Percentiles rank a stretch among this genome's conserved stretches.
phyloP scores from a whole-genome alignment of 2,797 vertebrate genomes.

The Gallirallus australis region DNA sequence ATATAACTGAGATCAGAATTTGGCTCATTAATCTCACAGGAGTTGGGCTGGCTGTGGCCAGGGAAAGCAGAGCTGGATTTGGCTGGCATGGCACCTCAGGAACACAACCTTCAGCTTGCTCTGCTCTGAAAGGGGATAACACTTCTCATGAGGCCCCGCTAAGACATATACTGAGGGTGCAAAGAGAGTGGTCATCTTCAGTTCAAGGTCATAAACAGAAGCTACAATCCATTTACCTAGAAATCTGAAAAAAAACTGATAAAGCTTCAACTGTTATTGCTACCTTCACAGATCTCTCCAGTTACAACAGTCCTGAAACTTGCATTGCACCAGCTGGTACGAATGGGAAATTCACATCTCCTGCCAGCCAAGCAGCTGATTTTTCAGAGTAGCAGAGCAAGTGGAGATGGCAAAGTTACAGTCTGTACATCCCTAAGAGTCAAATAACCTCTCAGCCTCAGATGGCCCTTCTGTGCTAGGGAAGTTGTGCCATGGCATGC shows the following conservation, averaged over 20 bases:
- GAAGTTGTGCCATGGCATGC: background rate
- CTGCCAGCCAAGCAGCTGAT: background rate
- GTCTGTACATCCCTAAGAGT: background rate
- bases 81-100: background rate
- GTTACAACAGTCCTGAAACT: background rate
- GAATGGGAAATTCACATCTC: background rate
- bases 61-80: background rate
- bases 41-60: background rate
- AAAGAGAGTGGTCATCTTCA: background rate
- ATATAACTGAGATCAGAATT: slow-evolving; percentile 3
- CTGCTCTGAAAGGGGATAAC: background rate
- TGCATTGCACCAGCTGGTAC: background rate
- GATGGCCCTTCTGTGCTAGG: background rate
- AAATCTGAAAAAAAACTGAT: background rate
- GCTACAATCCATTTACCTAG: background rate
- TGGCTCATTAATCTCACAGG: background rate
- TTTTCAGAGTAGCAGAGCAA: slow-evolving; percentile 3
- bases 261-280: background rate
- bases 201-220: background rate
- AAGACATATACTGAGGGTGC: background rate
- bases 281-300: background rate
- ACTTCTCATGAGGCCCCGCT: background rate
- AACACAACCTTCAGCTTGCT: background rate
- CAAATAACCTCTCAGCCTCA: background rate
- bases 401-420: background rate